phyloP scores from a whole-genome alignment of 2,797 vertebrate species.

The Hydrophis major region DNA sequence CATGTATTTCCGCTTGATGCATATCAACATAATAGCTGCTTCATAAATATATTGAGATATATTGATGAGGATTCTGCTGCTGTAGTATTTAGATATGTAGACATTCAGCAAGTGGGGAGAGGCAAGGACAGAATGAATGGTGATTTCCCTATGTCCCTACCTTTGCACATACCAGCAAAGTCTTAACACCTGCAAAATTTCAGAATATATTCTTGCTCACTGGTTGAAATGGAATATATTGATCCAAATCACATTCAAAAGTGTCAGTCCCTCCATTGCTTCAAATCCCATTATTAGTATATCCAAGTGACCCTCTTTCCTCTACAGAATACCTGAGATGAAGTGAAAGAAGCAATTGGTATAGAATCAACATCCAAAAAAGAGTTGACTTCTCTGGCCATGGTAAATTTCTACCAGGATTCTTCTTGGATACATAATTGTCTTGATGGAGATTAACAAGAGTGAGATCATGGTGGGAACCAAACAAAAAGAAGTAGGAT shows the following conservation, averaged over 20 bases:
- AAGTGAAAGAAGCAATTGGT: background rate
- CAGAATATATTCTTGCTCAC: background rate
- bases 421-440: background rate
- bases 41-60: background rate
- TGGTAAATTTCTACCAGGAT: background rate
- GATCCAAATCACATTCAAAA: background rate
- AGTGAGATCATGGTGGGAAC: background rate
- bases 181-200: background rate
- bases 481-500: background rate
- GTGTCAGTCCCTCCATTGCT: background rate
- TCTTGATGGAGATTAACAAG: background rate
- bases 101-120: background rate
- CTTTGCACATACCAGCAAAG: background rate
- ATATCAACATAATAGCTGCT: background rate
- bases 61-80: background rate
- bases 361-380: background rate
- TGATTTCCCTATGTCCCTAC: background rate
- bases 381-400: background rate
- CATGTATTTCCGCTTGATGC: background rate
- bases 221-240: background rate
- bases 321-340: background rate
- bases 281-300: background rate
- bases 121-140: background rate
- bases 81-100: background rate
- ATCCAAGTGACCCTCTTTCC: background rate